These are phyloP conservation scores for Thereva nobilitata DNA, from an alignment of 2,888 invertebrate genomes.

Conservation along the genomic window DNA sequence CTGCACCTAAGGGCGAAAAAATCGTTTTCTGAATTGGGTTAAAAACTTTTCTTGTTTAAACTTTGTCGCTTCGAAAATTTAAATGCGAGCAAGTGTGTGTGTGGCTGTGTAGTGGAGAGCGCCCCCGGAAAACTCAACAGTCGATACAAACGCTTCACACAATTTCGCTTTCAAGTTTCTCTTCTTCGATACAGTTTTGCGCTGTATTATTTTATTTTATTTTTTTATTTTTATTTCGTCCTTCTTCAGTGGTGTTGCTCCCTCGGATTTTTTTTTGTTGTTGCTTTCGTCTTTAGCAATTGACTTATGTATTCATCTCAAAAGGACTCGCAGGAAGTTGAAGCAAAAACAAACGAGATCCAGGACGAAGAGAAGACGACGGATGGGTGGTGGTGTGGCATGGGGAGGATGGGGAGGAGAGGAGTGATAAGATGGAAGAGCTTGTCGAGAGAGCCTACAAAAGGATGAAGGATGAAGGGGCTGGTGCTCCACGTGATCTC, in stretches of 20 bases:
- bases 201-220: too few species aligned
- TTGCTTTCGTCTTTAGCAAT: conserved; percentile 12
- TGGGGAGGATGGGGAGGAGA: too few species aligned
- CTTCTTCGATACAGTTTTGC: too few species aligned
- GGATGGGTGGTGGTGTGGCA: too few species aligned
- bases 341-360: not conserved
- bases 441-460: too few species aligned
- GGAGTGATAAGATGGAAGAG: too few species aligned
- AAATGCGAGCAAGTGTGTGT: conserved; percentile 6
- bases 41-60: conserved; percentile 42
- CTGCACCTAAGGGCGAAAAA: conserved; percentile 13
- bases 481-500: too few species aligned
- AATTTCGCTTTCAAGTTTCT: too few species aligned
- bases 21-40: conserved; percentile 30
- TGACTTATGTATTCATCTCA: conserved; percentile 14
- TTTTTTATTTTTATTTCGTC: not conserved
- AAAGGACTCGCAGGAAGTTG: not conserved
- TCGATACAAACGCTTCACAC: too few species aligned
- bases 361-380: not conserved
- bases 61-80: conserved; percentile 28
- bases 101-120: not conserved
- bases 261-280: conserved; percentile 5
- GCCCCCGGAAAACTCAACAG: too few species aligned
- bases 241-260: not conserved
- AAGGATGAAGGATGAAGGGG: too few species aligned